Conservation (phyloP, 2,888 invertebrate genomes). For the Allolobophora icterica region DNA sequence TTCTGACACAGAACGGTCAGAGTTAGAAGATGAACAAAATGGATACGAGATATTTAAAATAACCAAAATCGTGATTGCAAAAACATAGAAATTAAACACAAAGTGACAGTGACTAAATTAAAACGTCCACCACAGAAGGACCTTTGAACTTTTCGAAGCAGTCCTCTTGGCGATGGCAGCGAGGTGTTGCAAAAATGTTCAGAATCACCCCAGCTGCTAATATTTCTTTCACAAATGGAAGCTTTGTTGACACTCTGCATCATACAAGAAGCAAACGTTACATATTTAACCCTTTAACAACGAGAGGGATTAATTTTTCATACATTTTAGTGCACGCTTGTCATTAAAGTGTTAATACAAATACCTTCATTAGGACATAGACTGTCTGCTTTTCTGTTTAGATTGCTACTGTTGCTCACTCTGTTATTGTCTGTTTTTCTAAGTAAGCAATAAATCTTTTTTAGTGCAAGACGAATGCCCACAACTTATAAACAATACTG, state of each 20-base stretch:
- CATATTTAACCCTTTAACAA: too few species aligned
- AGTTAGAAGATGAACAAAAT: neutral
- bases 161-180: neutral
- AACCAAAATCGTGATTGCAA: neutral
- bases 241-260: neutral
- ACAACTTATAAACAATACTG: neutral
- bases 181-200: neutral
- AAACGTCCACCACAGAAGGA: neutral
- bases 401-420: neutral
- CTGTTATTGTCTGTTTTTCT: neutral
- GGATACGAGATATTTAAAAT: neutral
- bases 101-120: constrained; percentile 11
- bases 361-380: neutral
- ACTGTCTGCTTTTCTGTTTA: neutral
- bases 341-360: too few species aligned
- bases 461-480: neutral
- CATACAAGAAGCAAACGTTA: neutral
- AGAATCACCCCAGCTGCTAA: neutral
- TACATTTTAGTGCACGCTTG: too few species aligned
- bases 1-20: neutral
- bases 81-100: neutral
- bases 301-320: too few species aligned
- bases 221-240: neutral
- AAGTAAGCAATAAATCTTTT: neutral
- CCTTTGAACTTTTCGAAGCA: neutral